These are phyloP conservation scores for Diceros bicornis DNA, from an alignment of 2,797 vertebrate genomes.

Conservation along the genomic window DNA sequence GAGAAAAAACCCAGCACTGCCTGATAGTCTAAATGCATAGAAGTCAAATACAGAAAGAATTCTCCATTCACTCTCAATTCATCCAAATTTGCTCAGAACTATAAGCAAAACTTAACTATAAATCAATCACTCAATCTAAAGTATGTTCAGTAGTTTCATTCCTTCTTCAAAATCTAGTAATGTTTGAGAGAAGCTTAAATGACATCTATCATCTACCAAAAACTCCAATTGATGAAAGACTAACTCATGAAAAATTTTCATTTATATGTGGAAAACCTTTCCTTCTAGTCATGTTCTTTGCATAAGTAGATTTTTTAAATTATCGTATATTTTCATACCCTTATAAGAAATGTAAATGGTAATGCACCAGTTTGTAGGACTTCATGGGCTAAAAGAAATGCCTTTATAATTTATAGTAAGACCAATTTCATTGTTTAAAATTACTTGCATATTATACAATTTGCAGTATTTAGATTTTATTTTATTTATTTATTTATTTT, in stretches of 20 bases:
- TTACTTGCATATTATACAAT: neutral
- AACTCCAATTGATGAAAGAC: neutral
- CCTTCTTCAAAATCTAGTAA: slow-evolving; percentile 34
- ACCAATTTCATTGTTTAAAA: slow-evolving; percentile 35
- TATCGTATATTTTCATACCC: neutral
- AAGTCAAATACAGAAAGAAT: neutral
- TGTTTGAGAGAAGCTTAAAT: slow-evolving; percentile 2
- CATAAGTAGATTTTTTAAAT: neutral
- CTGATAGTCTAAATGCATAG: neutral
- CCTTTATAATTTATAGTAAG: neutral
- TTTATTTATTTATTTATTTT: too few species aligned
- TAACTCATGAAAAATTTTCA: neutral
- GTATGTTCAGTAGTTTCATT: neutral
- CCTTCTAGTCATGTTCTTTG: slow-evolving; percentile 19
- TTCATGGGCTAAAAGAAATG: neutral
- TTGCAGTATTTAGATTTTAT: slow-evolving; percentile 21
- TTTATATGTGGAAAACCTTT: neutral
- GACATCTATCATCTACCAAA: neutral
- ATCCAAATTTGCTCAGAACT: slow-evolving; percentile 2
- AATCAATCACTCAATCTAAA: neutral
- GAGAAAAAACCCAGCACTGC: neutral
- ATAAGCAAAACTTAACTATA: neutral
- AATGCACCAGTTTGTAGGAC: neutral
- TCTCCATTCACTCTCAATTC: neutral
- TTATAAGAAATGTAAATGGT: slow-evolving; percentile 42